Conservation (phyloP, 2,888 invertebrate species). For the Limnephilus marmoratus region DNA sequence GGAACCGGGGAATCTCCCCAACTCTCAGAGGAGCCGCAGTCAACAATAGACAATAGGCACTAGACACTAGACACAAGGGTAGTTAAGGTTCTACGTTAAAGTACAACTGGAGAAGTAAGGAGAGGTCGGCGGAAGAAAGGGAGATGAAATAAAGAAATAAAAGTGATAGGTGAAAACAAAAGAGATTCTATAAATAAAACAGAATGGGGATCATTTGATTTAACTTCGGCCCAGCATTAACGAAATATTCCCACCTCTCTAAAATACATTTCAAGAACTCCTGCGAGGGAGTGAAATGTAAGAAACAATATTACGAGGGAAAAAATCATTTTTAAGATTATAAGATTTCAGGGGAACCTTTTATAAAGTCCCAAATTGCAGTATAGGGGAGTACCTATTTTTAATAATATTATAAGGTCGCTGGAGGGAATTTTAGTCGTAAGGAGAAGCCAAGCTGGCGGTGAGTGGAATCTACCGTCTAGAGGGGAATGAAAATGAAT, state of each 20-base stretch:
- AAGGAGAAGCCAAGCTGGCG: neutral
- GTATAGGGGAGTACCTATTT: neutral
- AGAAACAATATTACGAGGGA: neutral
- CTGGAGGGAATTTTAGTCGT: neutral
- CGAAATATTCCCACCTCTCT: neutral
- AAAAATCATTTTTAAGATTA: neutral
- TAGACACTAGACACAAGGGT: neutral
- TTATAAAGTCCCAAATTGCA: neutral
- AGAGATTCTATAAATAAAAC: neutral
- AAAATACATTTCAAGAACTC: neutral
- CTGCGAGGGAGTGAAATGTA: neutral
- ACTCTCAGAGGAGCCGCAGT: neutral
- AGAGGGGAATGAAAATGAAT: neutral
- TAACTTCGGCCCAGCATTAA: neutral
- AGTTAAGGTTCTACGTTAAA: neutral
- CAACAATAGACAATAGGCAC: neutral
- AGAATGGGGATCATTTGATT: neutral
- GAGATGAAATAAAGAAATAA: neutral
- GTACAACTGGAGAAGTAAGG: neutral
- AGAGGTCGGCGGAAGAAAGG: neutral
- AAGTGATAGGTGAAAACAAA: neutral
- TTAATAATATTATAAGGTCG: neutral
- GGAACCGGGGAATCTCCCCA: neutral
- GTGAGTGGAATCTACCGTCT: neutral
- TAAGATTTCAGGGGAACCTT: neutral